These are phyloP conservation scores for Dendrolimus punctatus DNA, from an alignment of 1,140 invertebrate species.

Conservation along the genomic window DNA sequence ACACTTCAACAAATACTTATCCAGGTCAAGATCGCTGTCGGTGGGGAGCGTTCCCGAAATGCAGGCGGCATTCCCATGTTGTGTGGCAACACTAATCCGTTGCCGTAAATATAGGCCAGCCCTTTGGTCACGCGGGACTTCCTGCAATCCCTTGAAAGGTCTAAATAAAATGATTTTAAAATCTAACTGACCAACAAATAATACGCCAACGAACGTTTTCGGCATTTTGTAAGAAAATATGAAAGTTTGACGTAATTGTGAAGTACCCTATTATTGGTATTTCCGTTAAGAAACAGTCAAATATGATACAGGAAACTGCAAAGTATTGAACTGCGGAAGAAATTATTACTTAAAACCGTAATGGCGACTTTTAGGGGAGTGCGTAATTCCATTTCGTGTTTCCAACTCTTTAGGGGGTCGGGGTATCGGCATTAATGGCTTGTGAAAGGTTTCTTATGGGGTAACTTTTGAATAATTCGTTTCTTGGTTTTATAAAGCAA, in stretches of 20 bases:
- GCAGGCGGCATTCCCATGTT: too few species aligned
- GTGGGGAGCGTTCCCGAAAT: too few species aligned
- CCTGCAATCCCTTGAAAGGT: too few species aligned
- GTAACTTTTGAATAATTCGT: slow-evolving; percentile 34
- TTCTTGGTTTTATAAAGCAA: slow-evolving; percentile 18
- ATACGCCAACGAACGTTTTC: too few species aligned
- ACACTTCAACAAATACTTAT: too few species aligned
- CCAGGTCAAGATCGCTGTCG: too few species aligned
- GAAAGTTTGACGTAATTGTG: neutral
- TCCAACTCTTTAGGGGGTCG: slow-evolving; percentile 63
- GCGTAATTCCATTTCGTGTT: slow-evolving; percentile 64
- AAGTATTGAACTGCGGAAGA: slow-evolving; percentile 43
- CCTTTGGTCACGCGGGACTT: too few species aligned
- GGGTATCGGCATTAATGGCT: slow-evolving; percentile 58
- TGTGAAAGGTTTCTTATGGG: slow-evolving; percentile 57
- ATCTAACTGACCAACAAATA: too few species aligned
- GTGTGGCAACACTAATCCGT: too few species aligned
- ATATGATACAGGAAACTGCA: slow-evolving; percentile 20
- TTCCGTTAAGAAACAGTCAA: neutral
- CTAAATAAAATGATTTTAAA: too few species aligned
- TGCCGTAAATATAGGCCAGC: too few species aligned
- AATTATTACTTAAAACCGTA: slow-evolving; percentile 55
- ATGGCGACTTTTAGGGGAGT: slow-evolving; percentile 59
- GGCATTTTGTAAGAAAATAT: too few species aligned
- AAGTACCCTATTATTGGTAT: neutral